Evolutionary conservation across 2,797 vertebrate species (phyloP), one percentile per base, ranked within the genome.

Genomic region (Philypnodon macrostomus): DNA sequence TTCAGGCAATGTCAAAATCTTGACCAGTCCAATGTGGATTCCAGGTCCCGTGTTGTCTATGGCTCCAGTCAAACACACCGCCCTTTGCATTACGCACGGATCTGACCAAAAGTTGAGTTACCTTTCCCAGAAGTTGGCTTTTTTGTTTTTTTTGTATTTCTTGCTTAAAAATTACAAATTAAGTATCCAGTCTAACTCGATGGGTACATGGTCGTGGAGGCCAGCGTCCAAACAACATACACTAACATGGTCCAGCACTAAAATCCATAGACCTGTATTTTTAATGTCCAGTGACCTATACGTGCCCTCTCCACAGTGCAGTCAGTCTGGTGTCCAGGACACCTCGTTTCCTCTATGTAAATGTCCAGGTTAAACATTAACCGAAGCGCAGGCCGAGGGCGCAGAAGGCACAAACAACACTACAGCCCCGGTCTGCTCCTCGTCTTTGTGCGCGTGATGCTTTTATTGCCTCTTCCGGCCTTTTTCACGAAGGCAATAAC

Each of bases 401-500:
- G 23, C 60, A 41, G 46, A 17, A 46, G 62, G 29, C 23, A 5
- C 47, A 48, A 47, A 42, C 64, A 40, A 40, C n/a, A 16, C 21
- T 26, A 33, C 53, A 31, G 31, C 44, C 14, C 36, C 32, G 60
- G 37, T 72, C 53, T 73, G 47, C 27, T 38, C 57, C 14, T 57
- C 14, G 50, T 56, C 76, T 82, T 81, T 75, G 65, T 66, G 32
- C 40, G 47, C 58, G 53, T 63, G 59, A 56, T 58, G 41, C 58
- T 76, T 88, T 83, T 84, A 86, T 83, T 76, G 75, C 45, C 64
- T 64, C 77, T 86, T 89, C 83, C 83, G 84, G 76, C 63, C 24
- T 80, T 79, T n/a, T 87, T 88, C 81, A 83, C 68, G 62, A 70
- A 58, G 58, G 76, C 80, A 73, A 73, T 82, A 87, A 89, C 85